phyloP scores from a whole-genome alignment of 2,113 vertebrate genomes.

The Sinocyclocheilus grahami region DNA sequence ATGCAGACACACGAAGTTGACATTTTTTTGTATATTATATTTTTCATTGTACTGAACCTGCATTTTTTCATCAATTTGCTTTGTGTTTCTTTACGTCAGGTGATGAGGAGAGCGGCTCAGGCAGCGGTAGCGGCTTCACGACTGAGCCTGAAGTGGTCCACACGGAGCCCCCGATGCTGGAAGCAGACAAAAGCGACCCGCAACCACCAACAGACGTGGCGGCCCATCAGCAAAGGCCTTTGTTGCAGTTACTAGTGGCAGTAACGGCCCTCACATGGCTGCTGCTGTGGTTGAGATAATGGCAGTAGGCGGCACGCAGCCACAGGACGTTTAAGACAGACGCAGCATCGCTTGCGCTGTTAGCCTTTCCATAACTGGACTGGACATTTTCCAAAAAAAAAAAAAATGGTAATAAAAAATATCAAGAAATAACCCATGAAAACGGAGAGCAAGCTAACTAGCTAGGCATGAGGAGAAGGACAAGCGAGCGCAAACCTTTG shows the following conservation, averaged over 20 bases:
- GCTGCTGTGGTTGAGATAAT: constrained; percentile 87
- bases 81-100: constrained; percentile 70
- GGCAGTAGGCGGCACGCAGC: constrained; percentile 31
- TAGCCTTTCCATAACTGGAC: constrained; percentile 62
- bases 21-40: no score
- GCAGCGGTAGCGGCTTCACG: constrained; percentile 91
- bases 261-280: neutral
- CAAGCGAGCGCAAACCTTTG: constrained; percentile 64
- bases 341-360: constrained; percentile 55
- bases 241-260: neutral
- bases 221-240: constrained; percentile 61
- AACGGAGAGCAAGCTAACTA: constrained; percentile 13
- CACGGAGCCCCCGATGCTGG: constrained; percentile 84
- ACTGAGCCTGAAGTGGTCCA: constrained; percentile 87
- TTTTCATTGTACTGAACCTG: no score
- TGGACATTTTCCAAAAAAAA: constrained; percentile 45
- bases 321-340: constrained; percentile 12
- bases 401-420: no score
- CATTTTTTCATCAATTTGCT: neutral
- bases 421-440: constrained; percentile 59
- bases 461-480: constrained; percentile 53
- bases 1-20: no score
- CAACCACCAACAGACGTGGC: constrained; percentile 75
- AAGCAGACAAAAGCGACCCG: constrained; percentile 81
- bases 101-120: constrained; percentile 90